These are phyloP conservation scores for Ariolimax columbianus DNA, from an alignment of 2,888 invertebrate species.

Conservation along the genomic window DNA sequence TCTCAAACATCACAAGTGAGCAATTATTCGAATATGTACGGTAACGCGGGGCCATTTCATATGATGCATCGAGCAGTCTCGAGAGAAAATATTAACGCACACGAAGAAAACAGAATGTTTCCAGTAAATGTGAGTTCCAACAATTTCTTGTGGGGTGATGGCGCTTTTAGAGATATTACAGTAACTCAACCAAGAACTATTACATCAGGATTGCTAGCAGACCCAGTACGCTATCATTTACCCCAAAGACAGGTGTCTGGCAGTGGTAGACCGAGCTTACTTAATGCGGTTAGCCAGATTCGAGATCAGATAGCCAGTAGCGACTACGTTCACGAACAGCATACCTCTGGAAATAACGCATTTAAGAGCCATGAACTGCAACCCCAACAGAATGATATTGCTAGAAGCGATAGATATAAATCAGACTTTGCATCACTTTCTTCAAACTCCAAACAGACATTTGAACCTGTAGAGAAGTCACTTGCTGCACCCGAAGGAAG, in stretches of 20 bases:
- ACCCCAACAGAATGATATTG: neutral
- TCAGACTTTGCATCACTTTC: neutral
- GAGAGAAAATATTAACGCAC: neutral
- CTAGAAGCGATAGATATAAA: neutral
- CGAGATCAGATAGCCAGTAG: neutral
- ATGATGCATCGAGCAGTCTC: neutral
- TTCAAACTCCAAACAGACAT: neutral
- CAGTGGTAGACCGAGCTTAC: neutral
- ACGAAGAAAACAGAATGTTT: neutral
- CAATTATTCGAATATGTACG: constrained; percentile 5
- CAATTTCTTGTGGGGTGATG: constrained; percentile 13
- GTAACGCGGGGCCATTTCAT: neutral
- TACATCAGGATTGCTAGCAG: neutral
- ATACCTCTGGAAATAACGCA: neutral
- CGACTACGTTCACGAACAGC: neutral
- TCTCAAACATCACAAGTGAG: neutral
- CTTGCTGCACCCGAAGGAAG: neutral
- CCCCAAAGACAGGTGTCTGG: neutral
- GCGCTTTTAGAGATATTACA: constrained; percentile 14
- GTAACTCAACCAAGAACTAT: neutral
- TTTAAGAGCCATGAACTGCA: neutral
- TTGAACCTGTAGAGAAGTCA: neutral
- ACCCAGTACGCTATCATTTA: neutral
- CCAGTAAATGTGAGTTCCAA: neutral
- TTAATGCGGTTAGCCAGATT: neutral